Base-by-base conservation (phyloP, 2,113 vertebrate species). In the Osmerus mordax region DNA sequence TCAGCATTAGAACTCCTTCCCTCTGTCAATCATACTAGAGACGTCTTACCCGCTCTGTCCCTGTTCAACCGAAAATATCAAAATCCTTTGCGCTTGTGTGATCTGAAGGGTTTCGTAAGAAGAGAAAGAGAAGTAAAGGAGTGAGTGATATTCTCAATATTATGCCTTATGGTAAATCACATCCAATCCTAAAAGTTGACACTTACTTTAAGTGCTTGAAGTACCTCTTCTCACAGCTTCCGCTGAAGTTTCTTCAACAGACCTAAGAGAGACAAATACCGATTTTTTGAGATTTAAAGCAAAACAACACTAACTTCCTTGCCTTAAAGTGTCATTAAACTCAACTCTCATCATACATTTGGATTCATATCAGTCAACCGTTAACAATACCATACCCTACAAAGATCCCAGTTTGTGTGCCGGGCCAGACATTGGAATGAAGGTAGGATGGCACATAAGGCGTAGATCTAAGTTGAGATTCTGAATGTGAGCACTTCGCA, bases 1-100 rank as follows among this genome's bases (percentile, higher is more conserved):
- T 74, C 55, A 65, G 73, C 83, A 88, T 91, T 78, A 88, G 81
- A 84, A 80, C 73, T 59, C 67, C 29, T 67, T 51, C 62, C 78
- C 80, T 73, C 55, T 75, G 69, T 73, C 70, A n/a, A 65, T 79
- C 74, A 85, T 83, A 19, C 75, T 81, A 72, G 78, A 68, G 78
- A 82, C 81, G 59, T 73, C 25, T 28, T 61, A 51, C 72, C 69
- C 52, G 65, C 78, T 64, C 47, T 66, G 54, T 66, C 69, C 78
- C 64, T 73, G 29, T 81, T 69, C 74, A 61, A 81, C 83, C 47
- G 5, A 74, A 76, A 69, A 54, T 75, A 66, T 70, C 73, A 74
- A 68, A 67, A 81, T 78, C 63, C 67, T 72, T 11, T 41, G 70
- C 9, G 41, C 41, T 18, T n/a, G 54, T 18, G 15, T 74, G 72